phyloP scores from a whole-genome alignment of 2,113 vertebrate species.

The Daboia siamensis region DNA sequence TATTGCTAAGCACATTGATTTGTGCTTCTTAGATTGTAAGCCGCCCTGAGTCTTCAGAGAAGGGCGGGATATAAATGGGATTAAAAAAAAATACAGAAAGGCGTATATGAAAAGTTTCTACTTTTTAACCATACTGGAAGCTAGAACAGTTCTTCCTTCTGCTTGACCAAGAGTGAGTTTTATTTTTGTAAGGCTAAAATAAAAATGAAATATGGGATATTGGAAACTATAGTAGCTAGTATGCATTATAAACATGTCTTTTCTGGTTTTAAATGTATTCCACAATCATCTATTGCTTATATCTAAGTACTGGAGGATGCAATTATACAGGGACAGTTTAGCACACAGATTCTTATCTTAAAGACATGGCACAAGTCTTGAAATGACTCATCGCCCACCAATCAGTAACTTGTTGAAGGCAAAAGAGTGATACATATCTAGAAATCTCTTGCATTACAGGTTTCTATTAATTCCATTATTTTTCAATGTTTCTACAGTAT shows the following conservation, averaged over 20 bases:
- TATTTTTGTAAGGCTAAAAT: neutral
- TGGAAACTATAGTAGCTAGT: neutral
- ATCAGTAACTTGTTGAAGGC: neutral
- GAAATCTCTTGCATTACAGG: neutral
- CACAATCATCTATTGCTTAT: conserved; percentile 5
- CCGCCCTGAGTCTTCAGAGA: too few species aligned
- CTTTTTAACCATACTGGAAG: neutral
- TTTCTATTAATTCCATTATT: neutral
- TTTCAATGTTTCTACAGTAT: neutral
- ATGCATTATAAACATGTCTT: conserved; percentile 3
- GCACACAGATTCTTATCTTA: neutral
- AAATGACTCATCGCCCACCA: neutral
- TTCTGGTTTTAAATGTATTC: conserved; percentile 2
- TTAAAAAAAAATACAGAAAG: neutral
- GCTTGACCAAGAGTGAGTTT: neutral
- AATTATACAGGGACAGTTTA: conserved; percentile 6
- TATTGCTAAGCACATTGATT: too few species aligned
- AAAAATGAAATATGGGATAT: neutral
- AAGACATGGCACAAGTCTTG: neutral
- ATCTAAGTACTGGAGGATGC: neutral
- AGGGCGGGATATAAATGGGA: too few species aligned
- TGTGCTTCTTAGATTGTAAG: too few species aligned
- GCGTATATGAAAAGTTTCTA: neutral
- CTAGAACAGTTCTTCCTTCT: neutral
- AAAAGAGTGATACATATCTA: neutral